phyloP scores from a whole-genome alignment of 2,113 vertebrate species.

The Notarius quadriscutis region DNA sequence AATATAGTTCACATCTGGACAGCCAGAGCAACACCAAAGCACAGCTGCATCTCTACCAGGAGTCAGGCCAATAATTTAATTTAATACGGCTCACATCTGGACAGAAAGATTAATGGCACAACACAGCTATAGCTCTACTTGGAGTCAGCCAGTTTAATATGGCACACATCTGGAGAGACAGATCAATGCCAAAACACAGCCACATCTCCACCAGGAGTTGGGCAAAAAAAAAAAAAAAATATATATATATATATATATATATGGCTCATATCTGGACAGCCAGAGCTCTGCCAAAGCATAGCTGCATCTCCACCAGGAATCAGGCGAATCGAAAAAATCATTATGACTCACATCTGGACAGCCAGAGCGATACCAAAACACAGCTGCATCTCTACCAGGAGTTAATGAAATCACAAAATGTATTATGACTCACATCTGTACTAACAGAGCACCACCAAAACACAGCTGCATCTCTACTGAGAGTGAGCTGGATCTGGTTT shows the following conservation, averaged over 20 bases:
- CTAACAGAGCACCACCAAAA: background rate
- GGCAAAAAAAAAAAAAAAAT: background rate
- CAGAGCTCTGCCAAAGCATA: background rate
- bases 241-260: too few relatives aligned
- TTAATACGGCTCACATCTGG: background rate
- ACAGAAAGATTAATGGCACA: background rate
- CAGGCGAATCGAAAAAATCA: background rate
- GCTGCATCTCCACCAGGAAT: accelerated
- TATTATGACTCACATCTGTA: background rate
- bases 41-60: background rate
- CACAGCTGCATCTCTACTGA: background rate
- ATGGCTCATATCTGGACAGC: background rate
- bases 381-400: background rate
- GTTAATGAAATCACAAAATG: background rate
- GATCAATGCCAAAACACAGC: background rate
- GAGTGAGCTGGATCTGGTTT: background rate
- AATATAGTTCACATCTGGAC: background rate
- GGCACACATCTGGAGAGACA: too few relatives aligned
- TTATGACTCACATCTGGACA: background rate
- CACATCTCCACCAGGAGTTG: background rate
- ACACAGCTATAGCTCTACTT: background rate
- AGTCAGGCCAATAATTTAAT: background rate
- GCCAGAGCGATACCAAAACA: background rate
- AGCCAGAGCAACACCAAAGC: background rate
- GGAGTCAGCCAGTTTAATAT: background rate